Base-by-base conservation (phyloP, 37 sponge, comb jelly and placozoan species). In the Oscarella lobularis region DNA sequence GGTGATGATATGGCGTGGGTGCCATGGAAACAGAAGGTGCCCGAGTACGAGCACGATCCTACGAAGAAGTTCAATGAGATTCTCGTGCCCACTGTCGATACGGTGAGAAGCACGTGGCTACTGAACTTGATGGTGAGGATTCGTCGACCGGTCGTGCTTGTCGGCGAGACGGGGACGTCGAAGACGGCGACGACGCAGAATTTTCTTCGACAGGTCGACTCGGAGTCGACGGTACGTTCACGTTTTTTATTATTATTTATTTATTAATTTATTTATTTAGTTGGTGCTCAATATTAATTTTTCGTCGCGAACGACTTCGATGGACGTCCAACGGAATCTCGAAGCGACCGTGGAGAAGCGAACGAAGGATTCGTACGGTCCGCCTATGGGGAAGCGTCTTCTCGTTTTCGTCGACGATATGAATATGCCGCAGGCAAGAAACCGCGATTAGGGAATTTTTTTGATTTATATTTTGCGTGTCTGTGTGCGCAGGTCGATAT, bases 121-220 rank as follows among this genome's bases (percentile, higher is more conserved):
- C 75, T 97, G 54, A 81, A 97, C 66, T 87, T 91, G 78, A 97
- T 97, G 99, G 78, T 92, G 31, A 74, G 88, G 33, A 80, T 90
- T 36, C 73, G 72, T 66, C 76, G 82, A 35, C 99, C 99, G 4
- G 88, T 94, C 35, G 88, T 97, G 14, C 87, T 97, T 36, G 94
- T 97, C 1, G 99, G 99, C 41, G 99, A 97, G 80, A 97, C 94
- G 36, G 99, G 99, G 2, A 97, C 99, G 0, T 97, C 99, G 29
- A 97, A 97, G 71, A 93, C 94, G 33, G 99, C 99, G 6, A 97
- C 99, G 9, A 88, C 80, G 27, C 87, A 85, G 67, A 88, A 93
- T 81, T 93, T 87, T 39, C 80, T 97, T 38, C 81, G 99, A 39
- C 67, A 78, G 38, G 83, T 97, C 1, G 90, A 89, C 75, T 72